phyloP scores from a whole-genome alignment of 2,113 vertebrate species.

The Xerus inauris region DNA sequence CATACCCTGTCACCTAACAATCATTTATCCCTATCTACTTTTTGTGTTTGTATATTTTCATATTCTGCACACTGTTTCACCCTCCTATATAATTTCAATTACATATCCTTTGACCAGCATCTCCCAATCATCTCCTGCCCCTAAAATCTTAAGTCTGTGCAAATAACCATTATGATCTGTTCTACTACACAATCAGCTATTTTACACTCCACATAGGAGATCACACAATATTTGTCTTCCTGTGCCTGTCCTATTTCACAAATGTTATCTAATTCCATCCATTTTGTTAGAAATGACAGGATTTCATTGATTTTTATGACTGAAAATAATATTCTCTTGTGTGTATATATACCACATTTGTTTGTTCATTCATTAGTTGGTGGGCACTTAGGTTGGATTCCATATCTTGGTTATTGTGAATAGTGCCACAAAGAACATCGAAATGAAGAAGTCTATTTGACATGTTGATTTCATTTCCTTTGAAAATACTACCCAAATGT shows the following conservation, averaged over 20 bases:
- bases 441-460: too few relatives aligned
- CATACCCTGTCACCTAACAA: too few relatives aligned
- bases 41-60: neutral
- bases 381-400: too few relatives aligned
- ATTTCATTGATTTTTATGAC: neutral
- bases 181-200: neutral
- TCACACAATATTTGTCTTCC: too few relatives aligned
- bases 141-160: neutral
- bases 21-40: neutral
- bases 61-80: neutral
- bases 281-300: neutral
- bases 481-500: too few relatives aligned
- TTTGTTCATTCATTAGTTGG: too few relatives aligned
- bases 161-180: neutral
- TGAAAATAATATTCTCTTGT: neutral
- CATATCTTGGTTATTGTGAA: too few relatives aligned
- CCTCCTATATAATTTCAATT: neutral
- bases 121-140: too few relatives aligned
- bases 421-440: too few relatives aligned
- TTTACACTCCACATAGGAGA: too few relatives aligned
- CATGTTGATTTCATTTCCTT: too few relatives aligned
- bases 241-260: neutral
- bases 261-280: neutral
- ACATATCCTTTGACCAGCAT: neutral
- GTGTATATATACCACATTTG: too few relatives aligned